These are phyloP conservation scores for Plecturocebus donacophilus DNA, from an alignment of 2,113 vertebrate genomes.

Conservation along the genomic window DNA sequence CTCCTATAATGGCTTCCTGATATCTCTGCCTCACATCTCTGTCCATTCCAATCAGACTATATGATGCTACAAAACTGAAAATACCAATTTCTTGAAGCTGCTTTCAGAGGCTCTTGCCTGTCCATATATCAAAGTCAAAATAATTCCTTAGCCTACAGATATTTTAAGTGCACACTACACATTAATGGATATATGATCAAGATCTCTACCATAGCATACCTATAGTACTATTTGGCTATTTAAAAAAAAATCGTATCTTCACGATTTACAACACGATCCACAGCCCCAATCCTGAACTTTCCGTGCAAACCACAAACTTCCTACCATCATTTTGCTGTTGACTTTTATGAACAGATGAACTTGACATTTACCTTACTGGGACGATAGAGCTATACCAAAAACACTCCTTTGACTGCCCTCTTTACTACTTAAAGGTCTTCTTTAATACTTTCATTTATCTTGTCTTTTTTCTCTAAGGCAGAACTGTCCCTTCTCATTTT, in stretches of 20 bases:
- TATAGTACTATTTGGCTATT: background rate
- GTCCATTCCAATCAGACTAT: background rate
- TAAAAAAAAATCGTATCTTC: background rate
- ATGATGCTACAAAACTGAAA: background rate
- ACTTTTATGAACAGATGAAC: background rate
- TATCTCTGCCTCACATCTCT: background rate
- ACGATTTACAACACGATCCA: background rate
- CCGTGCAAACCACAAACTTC: background rate
- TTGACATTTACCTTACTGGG: background rate
- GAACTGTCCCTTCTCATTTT: background rate
- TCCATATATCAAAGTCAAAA: background rate
- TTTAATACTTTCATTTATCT: background rate
- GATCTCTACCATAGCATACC: background rate
- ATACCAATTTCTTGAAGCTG: background rate
- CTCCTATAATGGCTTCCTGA: background rate
- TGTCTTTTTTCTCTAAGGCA: background rate
- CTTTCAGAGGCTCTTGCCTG: background rate
- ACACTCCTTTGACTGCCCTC: background rate
- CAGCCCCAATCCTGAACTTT: background rate
- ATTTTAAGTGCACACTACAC: background rate
- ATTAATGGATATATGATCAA: background rate
- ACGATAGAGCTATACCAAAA: background rate
- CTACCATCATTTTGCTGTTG: background rate
- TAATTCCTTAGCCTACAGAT: background rate
- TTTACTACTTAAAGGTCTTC: background rate